Evolutionary conservation across 2,113 vertebrate species (phyloP), one percentile per base, ranked within the genome.

Genomic region (Phaetusa simplex): DNA sequence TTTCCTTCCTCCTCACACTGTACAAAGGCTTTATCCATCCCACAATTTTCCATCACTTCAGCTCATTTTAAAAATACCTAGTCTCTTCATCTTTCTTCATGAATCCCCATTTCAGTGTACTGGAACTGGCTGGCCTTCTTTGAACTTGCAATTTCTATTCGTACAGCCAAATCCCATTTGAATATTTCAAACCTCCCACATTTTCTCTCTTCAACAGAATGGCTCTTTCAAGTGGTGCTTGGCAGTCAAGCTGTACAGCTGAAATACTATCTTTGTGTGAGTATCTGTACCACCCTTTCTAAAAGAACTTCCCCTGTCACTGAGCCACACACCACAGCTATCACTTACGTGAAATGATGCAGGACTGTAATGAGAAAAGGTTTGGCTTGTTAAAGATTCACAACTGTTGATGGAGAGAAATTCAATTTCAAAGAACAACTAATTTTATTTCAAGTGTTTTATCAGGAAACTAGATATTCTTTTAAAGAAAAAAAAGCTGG

Each of bases 171-270:
- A 93, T 76, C 81, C 55, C 66, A 79, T 65, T 15, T 38, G 78
- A 76, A 2, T 43, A 84, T 76, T 87, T 89, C 36, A 82, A 90
- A 82, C 52, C 87, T 93, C 89, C 81, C 95, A 94, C 84, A 42
- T 49, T 82, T 80, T 86, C 77, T 64, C 77, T 82, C 86, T 86
- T 27, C n/a, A 73, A 89, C 43, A 94, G 87, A 95, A 91, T 14
- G 52, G 58, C 30, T 94, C 93, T 96, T 95, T 94, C 52, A 93
- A 96, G 89, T 59, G 69, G 77, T 76, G 78, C 78, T 74, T 94
- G 84, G 91, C 73, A 94, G 86, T 38, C 72, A 71, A 79, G 65
- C 69, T 34, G 69, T 14, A 49, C 32, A 86, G 73, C 69, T 96
- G 77, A 95, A 94, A 82, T 36, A 74, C 29, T 71, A 81, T 32